Percentiles rank a stretch among this genome's conserved stretches.
phyloP scores from a whole-genome alignment of 1,140 invertebrate species.

The Euwallacea similis region DNA sequence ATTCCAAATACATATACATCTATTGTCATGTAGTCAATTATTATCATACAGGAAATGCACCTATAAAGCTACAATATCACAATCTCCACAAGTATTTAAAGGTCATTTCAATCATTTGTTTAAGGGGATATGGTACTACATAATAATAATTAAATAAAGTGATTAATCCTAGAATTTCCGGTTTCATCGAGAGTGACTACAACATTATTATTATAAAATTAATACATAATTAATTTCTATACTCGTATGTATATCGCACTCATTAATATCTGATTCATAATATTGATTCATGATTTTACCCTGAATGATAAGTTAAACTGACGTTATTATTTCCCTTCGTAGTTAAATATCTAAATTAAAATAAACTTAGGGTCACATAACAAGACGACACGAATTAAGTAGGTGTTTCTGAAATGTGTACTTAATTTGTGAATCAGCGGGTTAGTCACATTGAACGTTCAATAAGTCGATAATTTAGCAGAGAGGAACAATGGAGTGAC shows the following conservation, averaged over 20 bases:
- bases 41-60: conserved; percentile 3
- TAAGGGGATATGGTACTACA: neutral
- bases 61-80: neutral
- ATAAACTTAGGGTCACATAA: no score
- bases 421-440: conserved; percentile 7
- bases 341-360: no score
- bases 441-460: neutral
- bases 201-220: no score
- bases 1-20: no score
- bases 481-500: neutral
- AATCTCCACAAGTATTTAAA: conserved; percentile 13
- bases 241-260: no score
- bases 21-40: neutral
- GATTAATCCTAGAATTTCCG: neutral
- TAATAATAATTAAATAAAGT: neutral
- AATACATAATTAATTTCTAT: no score
- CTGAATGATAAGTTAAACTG: no score
- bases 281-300: no score
- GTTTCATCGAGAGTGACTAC: neutral
- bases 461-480: conserved; percentile 2
- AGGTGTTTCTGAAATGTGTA: neutral
- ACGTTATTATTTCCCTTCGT: no score
- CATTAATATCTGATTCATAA: no score
- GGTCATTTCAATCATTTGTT: neutral
- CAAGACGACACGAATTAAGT: no score